Conservation (phyloP, 2,797 vertebrate genomes). For the Chaunax sp. region DNA sequence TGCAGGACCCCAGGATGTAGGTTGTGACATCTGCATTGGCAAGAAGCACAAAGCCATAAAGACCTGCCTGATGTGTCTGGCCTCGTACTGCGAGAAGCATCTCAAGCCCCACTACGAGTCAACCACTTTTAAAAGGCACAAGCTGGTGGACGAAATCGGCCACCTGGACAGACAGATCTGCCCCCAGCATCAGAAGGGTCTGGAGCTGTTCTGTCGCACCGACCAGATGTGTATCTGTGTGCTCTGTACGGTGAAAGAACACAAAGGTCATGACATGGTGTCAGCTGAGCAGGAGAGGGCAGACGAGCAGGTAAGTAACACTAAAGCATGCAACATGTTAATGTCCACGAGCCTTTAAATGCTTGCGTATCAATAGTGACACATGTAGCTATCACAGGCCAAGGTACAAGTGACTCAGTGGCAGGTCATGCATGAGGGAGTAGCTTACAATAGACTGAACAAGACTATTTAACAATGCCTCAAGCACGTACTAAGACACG, state of each 20-base stretch:
- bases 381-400: neutral
- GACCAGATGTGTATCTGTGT: conserved; percentile 99
- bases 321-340: neutral
- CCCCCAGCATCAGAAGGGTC: conserved; percentile 95
- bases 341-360: neutral
- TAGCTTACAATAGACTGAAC: conserved; percentile 25
- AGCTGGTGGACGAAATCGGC: conserved; percentile 94
- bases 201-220: conserved; percentile 97
- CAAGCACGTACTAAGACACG: conserved; percentile 28
- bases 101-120: conserved; percentile 96
- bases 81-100: conserved; percentile 95
- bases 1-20: conserved; percentile 89
- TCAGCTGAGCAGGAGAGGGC: conserved; percentile 95
- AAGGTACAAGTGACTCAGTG: conserved; percentile 1
- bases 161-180: conserved; percentile 97
- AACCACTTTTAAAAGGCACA: conserved; percentile 94
- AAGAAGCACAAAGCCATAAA: conserved; percentile 96
- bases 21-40: conserved; percentile 95
- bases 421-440: conserved; percentile 18
- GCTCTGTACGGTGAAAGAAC: conserved; percentile 97
- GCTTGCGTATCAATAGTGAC: conserved; percentile 3
- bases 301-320: conserved; percentile 82
- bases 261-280: conserved; percentile 97
- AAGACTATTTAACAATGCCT: conserved; percentile 49
- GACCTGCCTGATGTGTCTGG: conserved; percentile 96